A percentile compares a stretch with the other conserved stretches of the same genome.
Evolutionary conservation across 1,140 invertebrate species (phyloP).

Genomic region (Nasonia giraulti): DNA sequence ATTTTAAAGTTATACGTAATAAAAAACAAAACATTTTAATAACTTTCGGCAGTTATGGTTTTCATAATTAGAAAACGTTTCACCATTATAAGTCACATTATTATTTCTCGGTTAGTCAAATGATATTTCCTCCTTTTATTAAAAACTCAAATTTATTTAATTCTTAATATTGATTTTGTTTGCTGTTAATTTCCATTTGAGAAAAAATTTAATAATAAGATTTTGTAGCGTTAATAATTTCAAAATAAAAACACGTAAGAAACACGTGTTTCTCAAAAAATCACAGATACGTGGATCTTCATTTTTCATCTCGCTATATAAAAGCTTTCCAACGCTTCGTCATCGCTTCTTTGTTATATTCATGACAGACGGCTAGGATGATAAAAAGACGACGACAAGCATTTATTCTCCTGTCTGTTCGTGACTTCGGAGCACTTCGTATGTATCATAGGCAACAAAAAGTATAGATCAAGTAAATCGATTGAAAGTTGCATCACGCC

Average conservation of each 20-base stretch:
- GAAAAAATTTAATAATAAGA: too few species aligned
- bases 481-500: neutral
- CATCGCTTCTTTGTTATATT: neutral
- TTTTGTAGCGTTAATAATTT: too few species aligned
- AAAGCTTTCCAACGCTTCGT: neutral
- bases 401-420: neutral
- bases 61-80: neutral
- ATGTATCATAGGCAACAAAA: neutral
- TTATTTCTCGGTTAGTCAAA: too few species aligned
- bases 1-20: too few species aligned
- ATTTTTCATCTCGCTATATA: neutral
- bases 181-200: too few species aligned
- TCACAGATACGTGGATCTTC: neutral
- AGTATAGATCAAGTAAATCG: neutral
- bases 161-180: too few species aligned
- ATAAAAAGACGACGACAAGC: neutral
- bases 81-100: too few species aligned
- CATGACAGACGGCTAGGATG: neutral
- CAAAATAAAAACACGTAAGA: neutral
- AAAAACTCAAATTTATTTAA: too few species aligned
- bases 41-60: neutral
- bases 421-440: neutral
- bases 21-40: neutral
- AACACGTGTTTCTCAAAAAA: neutral
- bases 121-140: too few species aligned